These are phyloP conservation scores for Maniola hyperantus DNA, from an alignment of 2,888 invertebrate genomes.

Conservation along the genomic window DNA sequence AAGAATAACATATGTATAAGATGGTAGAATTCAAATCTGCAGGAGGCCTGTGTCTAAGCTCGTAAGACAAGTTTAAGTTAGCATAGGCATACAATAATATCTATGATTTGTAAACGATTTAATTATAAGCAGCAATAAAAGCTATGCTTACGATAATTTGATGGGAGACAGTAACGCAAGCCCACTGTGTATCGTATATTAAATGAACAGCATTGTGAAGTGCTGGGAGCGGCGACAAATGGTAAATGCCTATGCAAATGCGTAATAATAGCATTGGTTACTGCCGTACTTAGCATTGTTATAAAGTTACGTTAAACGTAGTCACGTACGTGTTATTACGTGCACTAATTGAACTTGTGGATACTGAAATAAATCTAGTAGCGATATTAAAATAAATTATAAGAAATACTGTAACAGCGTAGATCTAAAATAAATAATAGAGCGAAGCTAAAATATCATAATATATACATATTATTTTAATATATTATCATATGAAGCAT, in stretches of 20 bases:
- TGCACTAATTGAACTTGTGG: neutral
- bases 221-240: constrained; percentile 13
- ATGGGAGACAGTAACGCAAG: neutral
- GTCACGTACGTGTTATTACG: neutral
- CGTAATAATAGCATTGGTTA: constrained; percentile 8
- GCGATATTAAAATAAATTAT: neutral
- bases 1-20: too few relatives aligned
- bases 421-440: neutral
- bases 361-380: neutral
- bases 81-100: too few relatives aligned
- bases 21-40: too few relatives aligned
- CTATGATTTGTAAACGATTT: too few relatives aligned
- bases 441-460: neutral
- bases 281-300: constrained; percentile 13
- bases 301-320: neutral
- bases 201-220: neutral
- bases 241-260: constrained; percentile 11
- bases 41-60: too few relatives aligned
- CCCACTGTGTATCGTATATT: neutral
- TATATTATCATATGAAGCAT: neutral
- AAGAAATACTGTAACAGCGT: neutral
- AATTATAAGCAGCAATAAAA: neutral
- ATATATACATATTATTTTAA: neutral
- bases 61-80: too few relatives aligned
- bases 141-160: neutral